Evolutionary conservation across 2,113 vertebrate species (phyloP).

Genomic region (Heloderma charlesbogerti): DNA sequence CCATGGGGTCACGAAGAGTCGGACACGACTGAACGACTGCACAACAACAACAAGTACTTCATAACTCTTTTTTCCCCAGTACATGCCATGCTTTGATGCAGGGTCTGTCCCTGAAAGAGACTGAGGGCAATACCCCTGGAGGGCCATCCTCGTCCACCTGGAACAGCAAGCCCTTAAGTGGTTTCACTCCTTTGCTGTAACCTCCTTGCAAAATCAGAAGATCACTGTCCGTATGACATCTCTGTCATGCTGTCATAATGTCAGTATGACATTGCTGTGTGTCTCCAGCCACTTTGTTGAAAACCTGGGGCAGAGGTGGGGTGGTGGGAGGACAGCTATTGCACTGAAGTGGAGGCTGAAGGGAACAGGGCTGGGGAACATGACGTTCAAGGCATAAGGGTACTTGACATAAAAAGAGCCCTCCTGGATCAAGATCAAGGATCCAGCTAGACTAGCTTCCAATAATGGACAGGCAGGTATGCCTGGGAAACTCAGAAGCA

Average conservation of each 20-base stretch:
- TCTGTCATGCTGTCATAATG: not conserved
- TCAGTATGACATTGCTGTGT: not conserved
- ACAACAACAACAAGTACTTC: not conserved
- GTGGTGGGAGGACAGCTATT: rapidly evolving
- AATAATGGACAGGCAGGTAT: not conserved
- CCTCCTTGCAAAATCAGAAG: slow-evolving; percentile 6
- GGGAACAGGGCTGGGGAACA: not conserved
- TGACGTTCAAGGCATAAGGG: not conserved
- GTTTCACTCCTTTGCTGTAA: rapidly evolving
- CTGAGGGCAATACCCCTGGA: slow-evolving; percentile 10
- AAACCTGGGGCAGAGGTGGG: not conserved
- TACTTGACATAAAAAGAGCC: not conserved
- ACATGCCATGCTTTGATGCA: not conserved
- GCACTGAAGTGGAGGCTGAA: not conserved
- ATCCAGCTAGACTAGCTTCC: not conserved
- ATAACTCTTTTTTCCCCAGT: not conserved
- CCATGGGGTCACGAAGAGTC: too few species aligned
- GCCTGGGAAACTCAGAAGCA: not conserved
- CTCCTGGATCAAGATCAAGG: not conserved
- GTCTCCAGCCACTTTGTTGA: not conserved
- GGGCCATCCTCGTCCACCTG: slow-evolving; percentile 29
- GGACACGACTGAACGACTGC: too few species aligned
- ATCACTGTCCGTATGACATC: not conserved
- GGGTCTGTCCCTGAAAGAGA: not conserved
- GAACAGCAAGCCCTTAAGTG: slow-evolving; percentile 53